Evolutionary conservation across 2,888 invertebrate species (phyloP), one percentile per base, ranked within the genome.

Genomic region (Clostera curtula): DNA sequence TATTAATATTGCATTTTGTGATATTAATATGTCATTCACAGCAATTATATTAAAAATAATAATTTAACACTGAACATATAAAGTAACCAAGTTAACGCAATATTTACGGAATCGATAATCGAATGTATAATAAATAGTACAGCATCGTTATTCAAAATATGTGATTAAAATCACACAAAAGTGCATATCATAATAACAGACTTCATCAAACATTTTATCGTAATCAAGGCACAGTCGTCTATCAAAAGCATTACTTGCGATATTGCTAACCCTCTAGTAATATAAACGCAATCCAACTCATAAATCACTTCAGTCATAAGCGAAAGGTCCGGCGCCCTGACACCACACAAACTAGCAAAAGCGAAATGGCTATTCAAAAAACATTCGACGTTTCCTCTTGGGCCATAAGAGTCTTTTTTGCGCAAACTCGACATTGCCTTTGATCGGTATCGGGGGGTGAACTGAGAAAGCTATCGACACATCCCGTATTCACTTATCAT

Each of bases 291-390:
- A 55, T 55, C 49, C 48, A 27, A 44, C 29, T 24, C 54, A 68
- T 77, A 75, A 73, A 77, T 76, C 77, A 75, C 62, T 34, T 41
- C 51, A 50, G 56, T 67, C 64, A 65, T 72, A 72, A 73, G 63
- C 51, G 47, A 49, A 53, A 61, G 56, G 58, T 55, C 57, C 56
- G 55, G 61, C 63, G 58, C 65, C 55, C 54, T 62, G 63, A 70
- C 72, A 66, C 69, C 55, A 61, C 58, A 66, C 64, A 60, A 63
- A 68, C 58, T 64, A 49, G 55, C 56, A 52, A 64, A 70, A 67
- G 63, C 67, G 64, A 68, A 68, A 67, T 58, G 43, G 55, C 55
- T 52, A 52, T 56, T 62, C 55, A 53, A 60, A 62, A 67, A 68
- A 62, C 57, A 62, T 67, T 59, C 56, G 45, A 54, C 40, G 43